Evolutionary conservation across 2,888 invertebrate species (phyloP), one percentile per base, ranked within the genome.

Genomic region (Tachystola acroxantha): DNA sequence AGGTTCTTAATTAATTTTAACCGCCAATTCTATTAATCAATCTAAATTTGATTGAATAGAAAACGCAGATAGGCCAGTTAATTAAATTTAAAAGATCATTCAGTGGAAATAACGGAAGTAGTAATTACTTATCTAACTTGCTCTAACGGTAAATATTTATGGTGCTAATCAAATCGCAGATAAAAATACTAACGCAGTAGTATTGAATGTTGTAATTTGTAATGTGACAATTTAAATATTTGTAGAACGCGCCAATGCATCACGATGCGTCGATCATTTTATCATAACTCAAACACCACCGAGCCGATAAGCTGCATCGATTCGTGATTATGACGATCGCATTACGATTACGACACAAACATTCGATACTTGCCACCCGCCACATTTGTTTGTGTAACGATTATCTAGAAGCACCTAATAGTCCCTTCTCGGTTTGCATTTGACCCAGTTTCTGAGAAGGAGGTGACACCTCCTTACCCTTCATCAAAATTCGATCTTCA

Each of bases 251-350:
- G 73, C 74, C 66, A 63, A 57, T 73, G 74, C 75, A 75, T 66
- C 61, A 61, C 56, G 57, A 56, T 69, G 71, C 66, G 54, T 63
- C 42, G 48, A 60, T 63, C 57, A 58, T 64, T 64, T n/a, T 77
- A 79, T 84, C 74, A 60, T 67, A 66, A 76, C 60, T 72, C 71
- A 74, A 74, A 72, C 61, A 68, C 49, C 53, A n/a, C n/a, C 13
- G 10, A 27, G 3, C 14, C 32, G 74, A 76, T 78, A 79, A 79
- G 64, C 57, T 53, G 67, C 80, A 81, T 78, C 73, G 73, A 76
- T 74, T 76, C 60, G 64, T 73, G 75, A 64, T 68, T 57, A 24
- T 24, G 57, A 45, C 57, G 73, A 78, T 80, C 74, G 61, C 61
- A 69, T 81, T 79, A 73, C 81, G 65, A 78, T 39, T 39, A 28